phyloP scores from a whole-genome alignment of 2,113 vertebrate genomes.

The Urocitellus parryii region DNA sequence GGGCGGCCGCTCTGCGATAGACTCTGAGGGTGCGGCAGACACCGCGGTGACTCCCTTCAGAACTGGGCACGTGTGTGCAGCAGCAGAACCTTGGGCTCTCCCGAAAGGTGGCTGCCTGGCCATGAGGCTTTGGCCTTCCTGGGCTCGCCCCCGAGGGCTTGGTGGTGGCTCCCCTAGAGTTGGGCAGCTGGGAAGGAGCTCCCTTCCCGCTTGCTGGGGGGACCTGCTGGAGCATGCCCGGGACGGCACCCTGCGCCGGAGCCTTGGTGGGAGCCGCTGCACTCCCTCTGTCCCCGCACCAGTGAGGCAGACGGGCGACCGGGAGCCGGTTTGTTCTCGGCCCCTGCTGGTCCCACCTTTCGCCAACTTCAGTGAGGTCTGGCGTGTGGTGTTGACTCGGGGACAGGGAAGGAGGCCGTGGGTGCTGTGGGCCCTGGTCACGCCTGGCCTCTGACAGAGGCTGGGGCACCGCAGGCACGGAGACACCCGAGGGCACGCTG shows the following conservation, averaged over 20 bases:
- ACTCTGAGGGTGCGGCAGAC: not conserved
- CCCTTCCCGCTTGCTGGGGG: not conserved
- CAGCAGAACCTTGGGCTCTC: not conserved
- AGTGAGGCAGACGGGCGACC: not conserved
- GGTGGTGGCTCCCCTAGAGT: not conserved
- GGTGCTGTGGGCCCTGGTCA: not conserved
- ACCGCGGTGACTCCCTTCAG: not conserved
- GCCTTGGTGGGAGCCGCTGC: not conserved
- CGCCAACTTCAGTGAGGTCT: not conserved
- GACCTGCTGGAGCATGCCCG: constrained; percentile 58
- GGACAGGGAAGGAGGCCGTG: not conserved
- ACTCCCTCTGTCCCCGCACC: not conserved
- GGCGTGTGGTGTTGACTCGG: not conserved
- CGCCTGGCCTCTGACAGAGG: not conserved
- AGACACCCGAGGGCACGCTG: not conserved
- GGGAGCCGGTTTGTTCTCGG: not conserved
- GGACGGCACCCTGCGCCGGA: not conserved
- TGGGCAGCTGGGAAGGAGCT: not conserved
- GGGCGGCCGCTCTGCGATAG: not conserved
- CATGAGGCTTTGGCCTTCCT: too few relatives aligned
- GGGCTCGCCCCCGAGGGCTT: not conserved
- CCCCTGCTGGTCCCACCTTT: not conserved
- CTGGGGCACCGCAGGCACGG: fast-evolving
- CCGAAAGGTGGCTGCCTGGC: not conserved
- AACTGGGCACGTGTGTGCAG: fast-evolving